Evolutionary conservation across 1,140 invertebrate species (phyloP), one percentile per base, ranked within the genome.

Genomic region (Polypedilum pembai): DNA sequence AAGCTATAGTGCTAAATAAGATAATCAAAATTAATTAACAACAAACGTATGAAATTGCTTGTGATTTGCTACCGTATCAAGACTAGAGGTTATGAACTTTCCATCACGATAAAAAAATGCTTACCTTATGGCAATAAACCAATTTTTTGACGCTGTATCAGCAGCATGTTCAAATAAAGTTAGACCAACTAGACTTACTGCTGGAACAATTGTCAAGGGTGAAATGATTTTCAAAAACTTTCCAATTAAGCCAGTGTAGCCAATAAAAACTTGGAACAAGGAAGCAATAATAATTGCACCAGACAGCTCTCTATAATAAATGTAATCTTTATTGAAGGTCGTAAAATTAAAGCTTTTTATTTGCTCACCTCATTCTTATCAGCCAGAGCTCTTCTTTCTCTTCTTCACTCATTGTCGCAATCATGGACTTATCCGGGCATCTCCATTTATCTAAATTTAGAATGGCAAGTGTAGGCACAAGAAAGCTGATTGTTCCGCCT

Each of bases 221-320:
- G 92, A 92, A 3, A 94, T 89, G 79, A 87, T 92, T 66, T 86
- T 87, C 0, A 93, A 80, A 15, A 93, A 80, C 56, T 89, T 85
- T 3, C 91, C 91, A 73, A 94, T 87, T 0, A 93, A 82, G 7
- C 92, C 92, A 80, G 85, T 82, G 78, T 85, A 86, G 21, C 86
- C 93, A 73, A 94, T 83, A 15, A 93, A 79, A 8, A 94, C 85
- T 84, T 95, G 92, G 56, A 93, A 88, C 21, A 93, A 73, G 0
- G 93, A 89, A 0, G 93, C 90, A 0, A 93, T 87, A n/a, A 92
- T 89, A 45, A 95, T 94, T 2, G 93, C 92, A 0, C 93, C 93
- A 0, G 92, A 93, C 17, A 94, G 83, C 80, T 93, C 91, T 76
- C 45, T 56, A n/a, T 56, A 56, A 56, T n/a, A n/a, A 56, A 1